Conservation (phyloP, 2,797 vertebrate species). For the Lepus townsendii region DNA sequence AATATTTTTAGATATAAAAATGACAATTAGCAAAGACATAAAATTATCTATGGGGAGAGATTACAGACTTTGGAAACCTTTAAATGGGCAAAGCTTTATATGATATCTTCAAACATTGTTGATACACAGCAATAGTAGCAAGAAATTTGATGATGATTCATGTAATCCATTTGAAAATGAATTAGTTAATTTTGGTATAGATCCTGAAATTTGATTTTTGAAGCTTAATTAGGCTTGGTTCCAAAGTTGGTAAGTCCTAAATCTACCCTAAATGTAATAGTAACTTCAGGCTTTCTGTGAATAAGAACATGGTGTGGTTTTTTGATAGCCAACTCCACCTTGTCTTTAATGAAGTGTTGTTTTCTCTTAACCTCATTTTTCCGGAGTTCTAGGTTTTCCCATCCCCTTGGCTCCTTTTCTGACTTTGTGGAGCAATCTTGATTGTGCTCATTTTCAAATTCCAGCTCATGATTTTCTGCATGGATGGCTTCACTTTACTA, state of each 20-base stretch:
- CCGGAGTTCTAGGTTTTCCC: background rate
- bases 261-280: background rate
- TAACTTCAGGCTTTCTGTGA: background rate
- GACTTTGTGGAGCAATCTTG: background rate
- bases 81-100: background rate
- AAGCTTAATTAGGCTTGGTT: background rate
- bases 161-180: background rate
- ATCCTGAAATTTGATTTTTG: background rate
- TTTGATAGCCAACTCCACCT: background rate
- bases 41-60: background rate
- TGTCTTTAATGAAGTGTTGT: background rate
- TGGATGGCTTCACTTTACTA: background rate
- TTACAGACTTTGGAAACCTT: slow-evolving; percentile 14
- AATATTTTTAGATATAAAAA: background rate
- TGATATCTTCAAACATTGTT: background rate
- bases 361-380: background rate
- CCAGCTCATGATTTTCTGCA: background rate
- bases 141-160: background rate
- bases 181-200: slow-evolving; percentile 16
- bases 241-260: background rate
- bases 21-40: background rate
- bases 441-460: background rate
- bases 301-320: background rate
- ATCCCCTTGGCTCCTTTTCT: background rate
- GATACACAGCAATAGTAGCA: background rate